Percentiles rank a stretch among this genome's conserved stretches.
Evolutionary conservation across 2,113 vertebrate genomes (phyloP).

Genomic region (Nibea coibor): DNA sequence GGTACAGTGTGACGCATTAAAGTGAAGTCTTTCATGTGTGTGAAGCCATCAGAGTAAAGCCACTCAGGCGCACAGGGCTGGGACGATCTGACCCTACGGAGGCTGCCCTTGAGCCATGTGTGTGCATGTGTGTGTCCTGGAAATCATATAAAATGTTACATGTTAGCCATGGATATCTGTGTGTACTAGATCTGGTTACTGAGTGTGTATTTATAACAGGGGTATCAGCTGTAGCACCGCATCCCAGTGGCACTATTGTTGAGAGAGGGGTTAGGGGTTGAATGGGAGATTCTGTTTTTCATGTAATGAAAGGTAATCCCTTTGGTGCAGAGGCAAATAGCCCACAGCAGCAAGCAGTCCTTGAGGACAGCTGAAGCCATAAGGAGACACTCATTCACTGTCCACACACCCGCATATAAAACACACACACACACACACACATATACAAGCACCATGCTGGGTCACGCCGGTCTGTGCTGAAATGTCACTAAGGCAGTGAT

Average conservation of each 20-base stretch:
- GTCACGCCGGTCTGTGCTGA: constrained; percentile 54
- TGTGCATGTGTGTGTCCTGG: neutral
- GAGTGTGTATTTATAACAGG: constrained; percentile 44
- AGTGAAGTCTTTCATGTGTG: constrained; percentile 65
- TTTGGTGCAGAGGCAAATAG: constrained; percentile 58
- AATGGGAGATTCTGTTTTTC: constrained; percentile 52
- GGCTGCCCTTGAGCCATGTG: constrained; percentile 40
- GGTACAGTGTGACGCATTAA: constrained; percentile 48
- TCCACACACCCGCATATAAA: constrained; percentile 6
- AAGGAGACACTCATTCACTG: constrained; percentile 19
- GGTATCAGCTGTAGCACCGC: constrained; percentile 19
- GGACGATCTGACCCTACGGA: constrained; percentile 55
- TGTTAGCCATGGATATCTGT: neutral
- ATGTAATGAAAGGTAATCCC: constrained; percentile 72
- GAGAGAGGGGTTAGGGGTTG: constrained; percentile 47
- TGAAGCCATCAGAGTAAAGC: constrained; percentile 51
- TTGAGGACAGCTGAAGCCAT: constrained; percentile 60
- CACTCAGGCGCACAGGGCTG: constrained; percentile 37
- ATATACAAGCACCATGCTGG: constrained; percentile 39
- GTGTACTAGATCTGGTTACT: constrained; percentile 19
- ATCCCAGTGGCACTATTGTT: constrained; percentile 58
- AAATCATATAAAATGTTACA: constrained; percentile 22
- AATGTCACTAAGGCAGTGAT: constrained; percentile 73
- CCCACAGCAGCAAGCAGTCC: constrained; percentile 41
- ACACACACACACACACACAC: constrained; percentile 8